phyloP scores from a whole-genome alignment of 2,113 vertebrate genomes.

The Tapirus terrestris region DNA sequence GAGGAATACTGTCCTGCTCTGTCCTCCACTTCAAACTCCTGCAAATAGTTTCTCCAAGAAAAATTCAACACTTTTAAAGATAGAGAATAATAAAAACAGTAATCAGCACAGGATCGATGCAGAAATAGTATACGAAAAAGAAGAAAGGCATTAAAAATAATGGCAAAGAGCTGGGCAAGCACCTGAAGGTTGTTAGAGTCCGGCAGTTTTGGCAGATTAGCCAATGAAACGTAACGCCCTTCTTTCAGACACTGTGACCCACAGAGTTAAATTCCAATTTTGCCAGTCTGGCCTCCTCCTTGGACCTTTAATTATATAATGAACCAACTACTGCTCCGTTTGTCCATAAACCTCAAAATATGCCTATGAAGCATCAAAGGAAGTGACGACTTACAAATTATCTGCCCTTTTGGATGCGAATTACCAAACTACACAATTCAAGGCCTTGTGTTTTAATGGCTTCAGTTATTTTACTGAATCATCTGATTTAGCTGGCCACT shows the following conservation, averaged over 20 bases:
- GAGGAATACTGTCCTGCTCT: neutral
- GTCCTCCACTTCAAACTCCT: neutral
- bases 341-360: neutral
- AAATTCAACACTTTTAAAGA: neutral
- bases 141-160: neutral
- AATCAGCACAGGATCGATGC: neutral
- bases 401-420: neutral
- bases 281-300: neutral
- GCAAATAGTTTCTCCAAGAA: neutral
- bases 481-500: neutral
- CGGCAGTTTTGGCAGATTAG: too few species aligned
- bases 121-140: neutral
- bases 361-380: neutral
- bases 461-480: neutral
- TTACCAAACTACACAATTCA: neutral
- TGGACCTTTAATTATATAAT: neutral
- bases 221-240: neutral
- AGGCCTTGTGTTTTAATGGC: neutral
- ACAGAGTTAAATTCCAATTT: constrained; percentile 42
- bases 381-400: neutral
- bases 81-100: neutral
- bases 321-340: neutral
- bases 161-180: too few species aligned
- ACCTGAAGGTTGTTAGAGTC: too few species aligned
- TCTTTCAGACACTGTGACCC: neutral